Conservation (phyloP, 1,140 invertebrate genomes). For the Trichonephila clavipes region DNA sequence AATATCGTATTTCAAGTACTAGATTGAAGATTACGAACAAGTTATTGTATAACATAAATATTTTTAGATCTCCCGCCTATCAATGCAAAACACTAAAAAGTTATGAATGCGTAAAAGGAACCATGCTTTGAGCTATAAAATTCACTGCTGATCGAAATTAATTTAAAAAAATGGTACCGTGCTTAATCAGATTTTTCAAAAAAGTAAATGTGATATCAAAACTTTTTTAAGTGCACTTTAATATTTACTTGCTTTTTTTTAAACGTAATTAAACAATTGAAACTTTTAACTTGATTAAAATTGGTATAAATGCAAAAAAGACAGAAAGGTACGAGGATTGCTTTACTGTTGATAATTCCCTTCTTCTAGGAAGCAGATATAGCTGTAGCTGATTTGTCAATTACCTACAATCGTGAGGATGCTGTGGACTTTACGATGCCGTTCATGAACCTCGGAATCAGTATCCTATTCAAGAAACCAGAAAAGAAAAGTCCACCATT, state of each 20-base stretch:
- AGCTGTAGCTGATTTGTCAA: constrained; percentile 81
- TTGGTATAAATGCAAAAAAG: not conserved
- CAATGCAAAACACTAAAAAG: no score
- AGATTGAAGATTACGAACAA: no score
- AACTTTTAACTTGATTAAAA: not conserved
- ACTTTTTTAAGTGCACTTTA: not conserved
- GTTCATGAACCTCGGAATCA: constrained; percentile 81
- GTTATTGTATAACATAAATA: no score
- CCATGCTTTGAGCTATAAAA: no score
- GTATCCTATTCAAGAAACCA: constrained; percentile 81
- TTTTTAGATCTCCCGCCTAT: no score
- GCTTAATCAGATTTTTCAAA: not conserved
- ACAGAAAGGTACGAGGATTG: constrained; percentile 66
- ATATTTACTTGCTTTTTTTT: not conserved
- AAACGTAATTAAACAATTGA: not conserved
- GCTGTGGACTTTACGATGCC: constrained; percentile 82
- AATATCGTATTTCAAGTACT: no score
- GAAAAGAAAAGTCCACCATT: constrained; percentile 79
- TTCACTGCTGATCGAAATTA: no score
- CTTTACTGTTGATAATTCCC: constrained; percentile 6
- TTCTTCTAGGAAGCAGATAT: constrained; percentile 81
- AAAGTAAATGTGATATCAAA: not conserved
- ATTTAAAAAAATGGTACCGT: no score
- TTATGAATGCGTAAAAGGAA: no score
- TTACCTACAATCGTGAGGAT: constrained; percentile 80